Evolutionary conservation across 2,888 invertebrate genomes (phyloP).

Genomic region (Periphyllus acericola): DNA sequence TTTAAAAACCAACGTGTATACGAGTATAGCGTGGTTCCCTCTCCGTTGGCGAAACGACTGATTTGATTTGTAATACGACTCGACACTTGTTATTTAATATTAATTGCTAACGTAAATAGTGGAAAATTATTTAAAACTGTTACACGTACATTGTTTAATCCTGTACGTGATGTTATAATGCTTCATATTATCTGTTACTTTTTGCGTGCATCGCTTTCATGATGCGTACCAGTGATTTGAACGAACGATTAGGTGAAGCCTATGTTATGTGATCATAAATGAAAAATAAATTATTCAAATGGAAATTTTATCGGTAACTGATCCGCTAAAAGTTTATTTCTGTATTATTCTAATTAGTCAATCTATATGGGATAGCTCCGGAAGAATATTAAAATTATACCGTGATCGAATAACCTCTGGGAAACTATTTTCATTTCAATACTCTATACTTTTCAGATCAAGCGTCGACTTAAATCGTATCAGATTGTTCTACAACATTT

Average conservation of each 20-base stretch:
- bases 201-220: neutral
- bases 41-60: neutral
- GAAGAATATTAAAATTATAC: too few relatives aligned
- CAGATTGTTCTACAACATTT: too few relatives aligned
- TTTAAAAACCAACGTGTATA: neutral
- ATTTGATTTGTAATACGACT: neutral
- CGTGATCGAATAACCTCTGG: too few relatives aligned
- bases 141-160: neutral
- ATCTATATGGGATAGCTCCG: too few relatives aligned
- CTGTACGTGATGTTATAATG: neutral
- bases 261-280: neutral
- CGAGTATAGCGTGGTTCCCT: neutral
- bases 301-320: too few relatives aligned
- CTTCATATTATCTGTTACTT: neutral
- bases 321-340: too few relatives aligned
- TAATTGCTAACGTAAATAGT: neutral
- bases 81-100: neutral
- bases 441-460: too few relatives aligned
- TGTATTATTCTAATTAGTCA: too few relatives aligned
- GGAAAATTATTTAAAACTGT: constrained; percentile 1
- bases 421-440: too few relatives aligned
- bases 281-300: neutral
- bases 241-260: neutral
- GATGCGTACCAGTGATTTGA: neutral
- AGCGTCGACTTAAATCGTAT: too few relatives aligned